Evolutionary conservation across 2,113 vertebrate genomes (phyloP).

Genomic region (Neomonachus schauinslandi): DNA sequence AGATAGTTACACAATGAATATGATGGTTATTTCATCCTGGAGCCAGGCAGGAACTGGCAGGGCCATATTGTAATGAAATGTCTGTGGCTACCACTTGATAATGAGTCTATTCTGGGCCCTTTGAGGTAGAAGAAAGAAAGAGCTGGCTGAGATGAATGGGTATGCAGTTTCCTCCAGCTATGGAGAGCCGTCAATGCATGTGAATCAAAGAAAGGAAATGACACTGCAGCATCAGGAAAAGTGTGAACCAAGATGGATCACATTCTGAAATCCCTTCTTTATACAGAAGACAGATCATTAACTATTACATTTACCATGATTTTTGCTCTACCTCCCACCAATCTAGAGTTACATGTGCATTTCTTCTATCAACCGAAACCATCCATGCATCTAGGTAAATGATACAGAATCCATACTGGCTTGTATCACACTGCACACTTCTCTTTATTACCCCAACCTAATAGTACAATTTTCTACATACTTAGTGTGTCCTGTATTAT

Average conservation of each 20-base stretch:
- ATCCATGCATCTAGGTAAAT: neutral
- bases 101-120: neutral
- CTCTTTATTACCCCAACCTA: neutral
- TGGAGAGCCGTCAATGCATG: fast-evolving
- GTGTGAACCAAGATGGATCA: neutral
- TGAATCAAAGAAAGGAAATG: neutral
- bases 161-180: neutral
- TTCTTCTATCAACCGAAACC: neutral
- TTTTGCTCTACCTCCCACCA: neutral
- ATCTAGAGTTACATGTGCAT: neutral
- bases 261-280: neutral
- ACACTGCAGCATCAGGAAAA: fast-evolving
- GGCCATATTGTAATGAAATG: conserved; percentile 10
- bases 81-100: neutral
- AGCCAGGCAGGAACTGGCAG: neutral
- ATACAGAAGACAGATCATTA: neutral
- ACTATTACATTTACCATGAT: neutral
- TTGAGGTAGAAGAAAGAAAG: neutral
- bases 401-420: neutral
- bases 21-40: conserved; percentile 22
- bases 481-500: neutral
- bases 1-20: neutral
- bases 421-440: neutral
- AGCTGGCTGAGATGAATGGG: neutral
- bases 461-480: neutral